These are phyloP conservation scores for Achatina immaculata DNA, from an alignment of 1,140 invertebrate species.

Conservation along the genomic window DNA sequence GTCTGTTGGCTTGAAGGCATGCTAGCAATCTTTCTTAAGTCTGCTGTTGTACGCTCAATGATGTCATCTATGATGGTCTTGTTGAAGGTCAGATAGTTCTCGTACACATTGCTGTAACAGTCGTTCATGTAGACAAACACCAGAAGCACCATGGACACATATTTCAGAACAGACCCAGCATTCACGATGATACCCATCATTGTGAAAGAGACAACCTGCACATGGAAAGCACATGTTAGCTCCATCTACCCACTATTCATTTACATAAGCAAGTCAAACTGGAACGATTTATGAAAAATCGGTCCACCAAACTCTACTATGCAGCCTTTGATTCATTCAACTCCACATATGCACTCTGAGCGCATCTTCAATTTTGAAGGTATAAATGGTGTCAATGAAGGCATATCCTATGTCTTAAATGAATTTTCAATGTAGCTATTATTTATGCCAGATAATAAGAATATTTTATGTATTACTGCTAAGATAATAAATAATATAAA, in stretches of 20 bases:
- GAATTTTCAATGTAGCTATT: no score
- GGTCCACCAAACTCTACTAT: no score
- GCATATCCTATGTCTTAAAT: no score
- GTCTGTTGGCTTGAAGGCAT: slow-evolving; percentile 65
- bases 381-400: no score
- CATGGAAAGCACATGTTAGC: no score
- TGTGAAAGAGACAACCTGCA: slow-evolving; percentile 62
- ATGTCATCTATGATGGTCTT: slow-evolving; percentile 66
- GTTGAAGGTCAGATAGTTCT: slow-evolving; percentile 68
- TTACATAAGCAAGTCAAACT: neutral
- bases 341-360: neutral
- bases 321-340: neutral
- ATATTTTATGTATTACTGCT: no score
- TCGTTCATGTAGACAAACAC: slow-evolving; percentile 70
- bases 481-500: no score
- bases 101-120: slow-evolving; percentile 69
- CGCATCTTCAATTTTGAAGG: no score
- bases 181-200: slow-evolving; percentile 71
- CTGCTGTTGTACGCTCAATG: slow-evolving; percentile 65
- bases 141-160: slow-evolving; percentile 66
- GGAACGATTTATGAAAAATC: no score
- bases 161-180: slow-evolving; percentile 66
- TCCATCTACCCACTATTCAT: neutral
- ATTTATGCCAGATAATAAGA: no score
- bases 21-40: slow-evolving; percentile 66